phyloP scores from a whole-genome alignment of 1,140 invertebrate species.

The Drosophila athabasca region DNA sequence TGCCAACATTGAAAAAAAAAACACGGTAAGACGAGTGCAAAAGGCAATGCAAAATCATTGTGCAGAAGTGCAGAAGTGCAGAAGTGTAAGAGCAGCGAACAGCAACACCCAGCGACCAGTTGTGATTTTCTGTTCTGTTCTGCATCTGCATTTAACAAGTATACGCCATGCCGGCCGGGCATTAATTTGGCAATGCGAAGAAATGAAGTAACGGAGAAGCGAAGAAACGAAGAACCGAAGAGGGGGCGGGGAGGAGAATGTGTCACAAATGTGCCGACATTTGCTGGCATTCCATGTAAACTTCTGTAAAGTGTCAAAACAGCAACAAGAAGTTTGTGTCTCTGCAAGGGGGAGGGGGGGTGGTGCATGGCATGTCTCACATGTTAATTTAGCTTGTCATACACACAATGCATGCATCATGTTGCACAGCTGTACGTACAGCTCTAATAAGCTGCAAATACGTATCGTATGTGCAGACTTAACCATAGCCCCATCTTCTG shows the following conservation, averaged over 20 bases:
- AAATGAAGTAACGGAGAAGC: constrained; percentile 10
- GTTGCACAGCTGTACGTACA: constrained; percentile 30
- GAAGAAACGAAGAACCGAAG: constrained; percentile 8
- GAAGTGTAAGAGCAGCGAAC: constrained; percentile 11
- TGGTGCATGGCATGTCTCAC: constrained; percentile 44
- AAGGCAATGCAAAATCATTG: constrained; percentile 1
- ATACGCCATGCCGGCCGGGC: constrained; percentile 74
- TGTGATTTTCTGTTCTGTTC: constrained; percentile 35
- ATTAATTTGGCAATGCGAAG: constrained; percentile 54
- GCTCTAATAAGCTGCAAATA: constrained; percentile 45
- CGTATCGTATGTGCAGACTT: constrained; percentile 21
- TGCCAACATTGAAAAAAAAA: constrained; percentile 46
- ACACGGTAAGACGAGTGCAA: constrained; percentile 16
- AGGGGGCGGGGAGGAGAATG: no score
- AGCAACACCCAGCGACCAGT: constrained; percentile 20
- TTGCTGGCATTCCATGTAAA: constrained; percentile 63
- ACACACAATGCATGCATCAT: constrained; percentile 64
- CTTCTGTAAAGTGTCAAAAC: constrained; percentile 50
- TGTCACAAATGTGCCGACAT: constrained; percentile 76
- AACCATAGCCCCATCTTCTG: constrained; percentile 52
- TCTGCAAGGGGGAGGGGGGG: constrained; percentile 16
- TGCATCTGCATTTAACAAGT: constrained; percentile 70
- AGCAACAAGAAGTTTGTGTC: constrained; percentile 29
- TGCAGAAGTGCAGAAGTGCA: constrained; percentile 2
- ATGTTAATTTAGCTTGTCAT: constrained; percentile 73